Evolutionary conservation across 2,113 vertebrate species (phyloP).

Genomic region (Dissostichus mawsoni): DNA sequence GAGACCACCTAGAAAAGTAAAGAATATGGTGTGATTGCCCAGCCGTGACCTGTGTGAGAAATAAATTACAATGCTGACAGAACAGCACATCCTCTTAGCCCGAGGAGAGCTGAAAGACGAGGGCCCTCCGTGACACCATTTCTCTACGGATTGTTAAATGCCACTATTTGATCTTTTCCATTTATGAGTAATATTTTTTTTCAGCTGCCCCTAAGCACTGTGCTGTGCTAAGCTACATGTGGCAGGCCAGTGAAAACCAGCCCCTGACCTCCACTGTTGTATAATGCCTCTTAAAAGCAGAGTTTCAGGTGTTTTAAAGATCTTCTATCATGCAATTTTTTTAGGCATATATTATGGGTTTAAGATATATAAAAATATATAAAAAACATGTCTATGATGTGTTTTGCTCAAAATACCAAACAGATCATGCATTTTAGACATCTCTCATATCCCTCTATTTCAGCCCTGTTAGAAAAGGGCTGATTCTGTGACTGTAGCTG

Average conservation of each 20-base stretch:
- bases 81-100: slow-evolving; percentile 68
- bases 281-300: neutral
- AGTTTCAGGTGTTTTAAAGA: neutral
- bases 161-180: slow-evolving; percentile 75
- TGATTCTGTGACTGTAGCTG: no score
- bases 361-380: no score
- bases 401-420: no score
- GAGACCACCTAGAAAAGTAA: slow-evolving; percentile 50
- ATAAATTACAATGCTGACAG: slow-evolving; percentile 70
- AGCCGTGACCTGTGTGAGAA: slow-evolving; percentile 63
- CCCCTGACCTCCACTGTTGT: slow-evolving; percentile 27
- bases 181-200: slow-evolving; percentile 59
- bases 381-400: no score
- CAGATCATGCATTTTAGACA: no score
- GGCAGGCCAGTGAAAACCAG: slow-evolving; percentile 17
- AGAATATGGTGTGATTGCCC: slow-evolving; percentile 41
- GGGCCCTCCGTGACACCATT: slow-evolving; percentile 62
- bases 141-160: slow-evolving; percentile 72
- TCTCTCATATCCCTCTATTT: no score
- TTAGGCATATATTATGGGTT: no score
- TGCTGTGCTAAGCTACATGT: slow-evolving; percentile 24
- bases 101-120: slow-evolving; percentile 55
- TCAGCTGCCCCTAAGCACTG: slow-evolving; percentile 29
- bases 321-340: no score
- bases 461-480: no score